Evolutionary conservation across 2,113 vertebrate genomes (phyloP), one percentile per base, ranked within the genome.

Genomic region (Toxotes jaculatrix): DNA sequence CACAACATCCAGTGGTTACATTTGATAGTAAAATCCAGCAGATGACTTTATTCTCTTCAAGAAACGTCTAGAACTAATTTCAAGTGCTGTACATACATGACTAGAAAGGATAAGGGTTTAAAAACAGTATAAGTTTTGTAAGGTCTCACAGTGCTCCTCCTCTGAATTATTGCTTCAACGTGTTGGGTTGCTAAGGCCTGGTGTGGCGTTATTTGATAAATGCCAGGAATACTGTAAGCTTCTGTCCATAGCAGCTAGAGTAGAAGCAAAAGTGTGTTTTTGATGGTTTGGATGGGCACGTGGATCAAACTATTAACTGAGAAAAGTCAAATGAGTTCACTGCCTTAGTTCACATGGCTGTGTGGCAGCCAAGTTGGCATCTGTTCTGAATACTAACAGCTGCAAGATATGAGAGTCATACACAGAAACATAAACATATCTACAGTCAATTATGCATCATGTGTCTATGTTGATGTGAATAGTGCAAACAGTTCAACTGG

Each of bases 341-440:
- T n/a, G 53, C 53, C 53, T 56, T 12, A 27, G 53, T 23, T 56
- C n/a, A 56, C 53, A 23, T 27, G 4, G n/a, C 53, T 56, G n/a
- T 56, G 9, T 27, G 10, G 23, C 40, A 61, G 73, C 69, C 69
- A 67, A 45, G 34, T 57, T 57, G 69, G 79, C 74, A 65, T 57
- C 55, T 83, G 49, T 19, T 76, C 67, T 60, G 32, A 49, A 68
- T 67, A 49, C 66, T 17, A 82, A 79, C 36, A 57, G 66, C 67
- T 73, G 56, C 49, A 32, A 57, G 36, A 45, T 36, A 40, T 1
- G 8, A 27, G 36, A 79, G 60, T 79, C 77, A 82, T 47, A 66
- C 27, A 38, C 40, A 72, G 69, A 77, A 68, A 62, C 12, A 60
- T 73, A 81, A 80, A 86, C 87, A 74, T 55, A 74, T 76, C 66